Percentiles rank a stretch among this genome's conserved stretches.
These are phyloP conservation scores for Ancistrus triradiatus DNA, from an alignment of 2,113 vertebrate genomes.

Conservation along the genomic window DNA sequence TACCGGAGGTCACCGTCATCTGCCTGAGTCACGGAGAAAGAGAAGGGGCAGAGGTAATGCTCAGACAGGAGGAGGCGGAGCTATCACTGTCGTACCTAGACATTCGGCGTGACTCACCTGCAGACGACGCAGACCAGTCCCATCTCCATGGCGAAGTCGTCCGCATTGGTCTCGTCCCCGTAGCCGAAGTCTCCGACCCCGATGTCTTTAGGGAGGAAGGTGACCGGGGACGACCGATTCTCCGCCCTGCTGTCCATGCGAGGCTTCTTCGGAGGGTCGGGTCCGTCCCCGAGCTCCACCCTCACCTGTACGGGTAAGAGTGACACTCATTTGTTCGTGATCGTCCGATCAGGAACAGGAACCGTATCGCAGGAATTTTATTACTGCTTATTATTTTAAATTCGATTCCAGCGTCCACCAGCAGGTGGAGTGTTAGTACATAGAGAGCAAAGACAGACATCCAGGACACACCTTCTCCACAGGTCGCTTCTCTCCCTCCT, in stretches of 20 bases:
- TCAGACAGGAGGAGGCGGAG: neutral
- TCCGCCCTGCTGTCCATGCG: constrained; percentile 89
- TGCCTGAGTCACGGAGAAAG: constrained; percentile 67
- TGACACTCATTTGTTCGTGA: too few relatives aligned
- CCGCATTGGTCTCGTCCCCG: constrained; percentile 92
- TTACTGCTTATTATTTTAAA: neutral
- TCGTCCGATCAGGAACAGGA: too few relatives aligned
- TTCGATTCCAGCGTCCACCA: neutral
- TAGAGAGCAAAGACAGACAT: too few relatives aligned
- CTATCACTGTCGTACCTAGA: too few relatives aligned
- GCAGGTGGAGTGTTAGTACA: too few relatives aligned
- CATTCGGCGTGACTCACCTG: constrained; percentile 74
- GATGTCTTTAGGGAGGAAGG: constrained; percentile 83
- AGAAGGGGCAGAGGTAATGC: too few relatives aligned
- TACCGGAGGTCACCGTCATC: constrained; percentile 94
- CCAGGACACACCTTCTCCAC: constrained; percentile 87
- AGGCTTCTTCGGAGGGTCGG: constrained; percentile 85
- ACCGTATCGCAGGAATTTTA: too few relatives aligned
- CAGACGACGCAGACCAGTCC: constrained; percentile 95
- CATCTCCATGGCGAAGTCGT: constrained; percentile 99
- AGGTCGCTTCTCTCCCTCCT: constrained; percentile 88
- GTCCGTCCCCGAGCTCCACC: constrained; percentile 73
- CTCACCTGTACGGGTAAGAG: constrained; percentile 65
- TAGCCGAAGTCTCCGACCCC: constrained; percentile 82
- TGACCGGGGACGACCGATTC: constrained; percentile 82